Conservation (phyloP, 2,113 vertebrate species). For the Gopherus evgoodei region DNA sequence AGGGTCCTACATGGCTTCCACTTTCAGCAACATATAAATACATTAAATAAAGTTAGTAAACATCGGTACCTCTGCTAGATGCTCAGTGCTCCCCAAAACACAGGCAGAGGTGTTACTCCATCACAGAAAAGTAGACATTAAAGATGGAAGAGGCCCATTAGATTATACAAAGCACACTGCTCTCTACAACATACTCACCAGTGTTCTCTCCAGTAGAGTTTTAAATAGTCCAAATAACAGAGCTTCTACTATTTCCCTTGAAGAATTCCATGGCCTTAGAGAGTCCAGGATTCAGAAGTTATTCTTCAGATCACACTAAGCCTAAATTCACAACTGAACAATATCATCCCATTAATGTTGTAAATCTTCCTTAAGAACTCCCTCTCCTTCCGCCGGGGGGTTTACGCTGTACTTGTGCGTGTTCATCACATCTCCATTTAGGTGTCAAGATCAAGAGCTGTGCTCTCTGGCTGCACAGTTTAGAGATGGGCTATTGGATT, state of each 20-base stretch:
- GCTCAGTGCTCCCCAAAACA: background rate
- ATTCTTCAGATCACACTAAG: background rate
- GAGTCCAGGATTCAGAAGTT: background rate
- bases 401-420: background rate
- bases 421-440: background rate
- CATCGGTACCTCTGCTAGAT: background rate
- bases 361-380: background rate
- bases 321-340: background rate
- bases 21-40: background rate
- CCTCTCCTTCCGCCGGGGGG: background rate
- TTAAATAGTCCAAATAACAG: background rate
- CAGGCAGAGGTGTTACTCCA: background rate
- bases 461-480: background rate
- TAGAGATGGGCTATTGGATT: background rate
- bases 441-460: background rate
- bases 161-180: background rate
- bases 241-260: background rate
- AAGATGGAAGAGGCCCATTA: background rate
- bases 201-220: background rate
- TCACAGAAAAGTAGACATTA: background rate
- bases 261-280: background rate
- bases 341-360: background rate
- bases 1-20: background rate
- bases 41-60: background rate
- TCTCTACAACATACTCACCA: constrained; percentile 12